Conservation (phyloP, 2,797 vertebrate genomes). For the Melopsittacus undulatus region DNA sequence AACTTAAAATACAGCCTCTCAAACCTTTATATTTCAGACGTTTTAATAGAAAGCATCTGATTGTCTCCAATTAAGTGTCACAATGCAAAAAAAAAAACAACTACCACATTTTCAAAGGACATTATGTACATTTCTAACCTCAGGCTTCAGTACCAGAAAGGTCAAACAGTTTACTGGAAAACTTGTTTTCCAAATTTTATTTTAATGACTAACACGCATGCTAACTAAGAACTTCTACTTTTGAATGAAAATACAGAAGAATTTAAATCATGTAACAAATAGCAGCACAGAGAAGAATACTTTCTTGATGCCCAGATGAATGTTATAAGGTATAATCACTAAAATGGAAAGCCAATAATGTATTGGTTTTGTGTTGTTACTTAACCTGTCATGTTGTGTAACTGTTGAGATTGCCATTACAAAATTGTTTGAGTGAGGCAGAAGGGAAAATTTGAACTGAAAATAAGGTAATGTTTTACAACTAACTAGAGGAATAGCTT, state of each 20-base stretch:
- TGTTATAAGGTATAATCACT: neutral
- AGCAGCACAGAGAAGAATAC: neutral
- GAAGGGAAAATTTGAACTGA: neutral
- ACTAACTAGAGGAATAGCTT: neutral
- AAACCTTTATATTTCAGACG: neutral
- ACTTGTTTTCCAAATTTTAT: neutral
- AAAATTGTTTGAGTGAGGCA: neutral
- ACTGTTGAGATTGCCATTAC: neutral
- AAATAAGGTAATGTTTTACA: neutral
- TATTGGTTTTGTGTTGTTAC: neutral
- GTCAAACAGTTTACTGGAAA: neutral
- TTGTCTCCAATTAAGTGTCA: neutral
- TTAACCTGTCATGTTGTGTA: neutral
- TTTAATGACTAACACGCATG: neutral
- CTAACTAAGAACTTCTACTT: neutral
- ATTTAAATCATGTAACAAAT: neutral
- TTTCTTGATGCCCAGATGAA: neutral
- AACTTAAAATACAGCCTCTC: neutral
- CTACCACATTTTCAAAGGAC: neutral
- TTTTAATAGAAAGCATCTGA: neutral
- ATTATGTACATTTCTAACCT: neutral
- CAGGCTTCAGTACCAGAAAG: neutral
- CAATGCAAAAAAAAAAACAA: neutral
- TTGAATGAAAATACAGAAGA: neutral
- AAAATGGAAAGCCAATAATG: neutral